Conservation (phyloP, 2,113 vertebrate species). For the Gasterosteus nipponicus region DNA sequence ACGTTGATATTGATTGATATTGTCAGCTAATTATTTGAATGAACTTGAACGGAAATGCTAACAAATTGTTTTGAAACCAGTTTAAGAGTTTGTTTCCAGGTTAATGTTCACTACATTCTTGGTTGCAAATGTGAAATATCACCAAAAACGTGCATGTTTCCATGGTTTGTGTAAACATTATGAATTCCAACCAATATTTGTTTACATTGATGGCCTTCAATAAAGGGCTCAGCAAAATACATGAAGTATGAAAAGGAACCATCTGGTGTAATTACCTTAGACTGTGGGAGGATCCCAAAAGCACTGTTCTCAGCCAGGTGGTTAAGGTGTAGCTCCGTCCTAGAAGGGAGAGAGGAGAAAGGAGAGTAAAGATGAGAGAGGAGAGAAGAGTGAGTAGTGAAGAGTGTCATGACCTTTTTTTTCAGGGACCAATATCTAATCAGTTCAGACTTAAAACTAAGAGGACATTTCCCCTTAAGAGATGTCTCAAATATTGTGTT, state of each 20-base stretch:
- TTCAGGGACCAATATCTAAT: too few species aligned
- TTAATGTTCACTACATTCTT: neutral
- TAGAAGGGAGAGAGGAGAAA: slow-evolving; percentile 56
- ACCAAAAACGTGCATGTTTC: neutral
- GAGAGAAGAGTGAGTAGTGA: too few species aligned
- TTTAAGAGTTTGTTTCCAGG: neutral
- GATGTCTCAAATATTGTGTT: too few species aligned
- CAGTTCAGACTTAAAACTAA: too few species aligned
- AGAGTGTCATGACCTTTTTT: too few species aligned
- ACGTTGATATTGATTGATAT: neutral
- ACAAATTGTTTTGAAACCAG: neutral
- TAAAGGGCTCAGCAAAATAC: neutral
- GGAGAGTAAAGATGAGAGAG: too few species aligned
- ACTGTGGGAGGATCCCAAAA: slow-evolving; percentile 88
- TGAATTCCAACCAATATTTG: neutral
- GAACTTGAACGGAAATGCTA: neutral
- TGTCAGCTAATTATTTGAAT: neutral
- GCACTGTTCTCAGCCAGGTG: slow-evolving; percentile 93
- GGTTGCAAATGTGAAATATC: neutral
- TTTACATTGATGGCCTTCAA: neutral
- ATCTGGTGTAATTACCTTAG: slow-evolving; percentile 83
- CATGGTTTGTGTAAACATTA: neutral
- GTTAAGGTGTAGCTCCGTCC: slow-evolving; percentile 97
- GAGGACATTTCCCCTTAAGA: too few species aligned
- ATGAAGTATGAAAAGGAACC: neutral